These are phyloP conservation scores for Artemia sinica DNA, from an alignment of 2,888 invertebrate species.

Conservation along the genomic window DNA sequence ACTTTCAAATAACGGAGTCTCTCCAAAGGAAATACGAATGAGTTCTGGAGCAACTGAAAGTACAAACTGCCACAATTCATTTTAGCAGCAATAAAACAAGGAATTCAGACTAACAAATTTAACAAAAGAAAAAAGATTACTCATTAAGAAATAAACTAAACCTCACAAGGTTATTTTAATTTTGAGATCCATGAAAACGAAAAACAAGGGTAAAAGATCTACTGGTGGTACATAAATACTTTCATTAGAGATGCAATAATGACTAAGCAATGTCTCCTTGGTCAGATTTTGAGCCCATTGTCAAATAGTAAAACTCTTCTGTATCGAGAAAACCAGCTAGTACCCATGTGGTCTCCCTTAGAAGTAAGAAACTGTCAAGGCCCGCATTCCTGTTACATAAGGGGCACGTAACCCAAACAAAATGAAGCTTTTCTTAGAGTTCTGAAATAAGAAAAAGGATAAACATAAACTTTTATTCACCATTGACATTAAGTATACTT, in stretches of 20 bases:
- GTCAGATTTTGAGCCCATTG: no score
- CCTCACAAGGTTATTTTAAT: conserved; percentile 15
- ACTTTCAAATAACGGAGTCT: conserved; percentile 25
- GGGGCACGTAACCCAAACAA: no score
- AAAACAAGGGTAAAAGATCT: neutral
- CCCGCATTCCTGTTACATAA: no score
- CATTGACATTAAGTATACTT: conserved; percentile 27
- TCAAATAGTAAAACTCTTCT: no score
- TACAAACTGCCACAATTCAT: conserved; percentile 23
- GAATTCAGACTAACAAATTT: neutral
- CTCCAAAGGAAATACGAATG: conserved; percentile 39
- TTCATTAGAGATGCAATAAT: neutral
- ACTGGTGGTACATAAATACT: neutral
- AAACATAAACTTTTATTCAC: conserved; percentile 23
- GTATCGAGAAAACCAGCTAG: no score
- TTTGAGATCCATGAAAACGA: neutral
- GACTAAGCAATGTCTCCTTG: no score
- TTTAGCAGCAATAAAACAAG: neutral
- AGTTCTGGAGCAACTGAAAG: conserved; percentile 48
- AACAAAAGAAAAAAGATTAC: neutral
- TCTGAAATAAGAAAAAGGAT: conserved; percentile 5
- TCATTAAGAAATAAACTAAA: neutral
- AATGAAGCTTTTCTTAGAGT: no score
- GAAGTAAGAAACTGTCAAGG: no score
- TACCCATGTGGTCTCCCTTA: no score